These are phyloP conservation scores for Ennomos quercinarius DNA, from an alignment of 2,888 invertebrate species.

Conservation along the genomic window DNA sequence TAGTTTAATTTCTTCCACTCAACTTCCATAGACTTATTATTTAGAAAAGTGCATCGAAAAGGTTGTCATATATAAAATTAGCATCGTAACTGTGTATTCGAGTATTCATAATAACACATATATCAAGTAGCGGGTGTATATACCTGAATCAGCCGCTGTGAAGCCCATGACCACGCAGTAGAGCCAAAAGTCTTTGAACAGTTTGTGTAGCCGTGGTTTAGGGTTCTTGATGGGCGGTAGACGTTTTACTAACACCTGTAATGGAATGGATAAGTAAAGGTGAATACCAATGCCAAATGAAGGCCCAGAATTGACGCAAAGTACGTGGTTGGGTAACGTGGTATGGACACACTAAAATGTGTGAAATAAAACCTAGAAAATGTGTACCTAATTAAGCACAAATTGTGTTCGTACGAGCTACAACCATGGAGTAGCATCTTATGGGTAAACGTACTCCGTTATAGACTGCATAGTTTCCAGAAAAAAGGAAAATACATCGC, in stretches of 20 bases:
- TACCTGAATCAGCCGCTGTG: slow-evolving; percentile 92
- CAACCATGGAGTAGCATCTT: too few species aligned
- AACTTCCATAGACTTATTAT: slow-evolving; percentile 15
- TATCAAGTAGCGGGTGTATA: slow-evolving; percentile 36
- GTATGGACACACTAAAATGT: too few species aligned
- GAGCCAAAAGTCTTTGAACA: slow-evolving; percentile 99
- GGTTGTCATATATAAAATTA: slow-evolving; percentile 38
- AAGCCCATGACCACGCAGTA: slow-evolving; percentile 99
- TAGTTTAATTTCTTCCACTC: slow-evolving; percentile 10
- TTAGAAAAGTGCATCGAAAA: slow-evolving; percentile 31
- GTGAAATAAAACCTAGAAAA: too few species aligned
- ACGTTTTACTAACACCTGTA: slow-evolving; percentile 89
- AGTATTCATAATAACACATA: slow-evolving; percentile 28
- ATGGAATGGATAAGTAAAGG: not conserved
- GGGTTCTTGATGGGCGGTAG: slow-evolving; percentile 96
- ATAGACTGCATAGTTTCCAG: too few species aligned
- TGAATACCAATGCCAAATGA: too few species aligned
- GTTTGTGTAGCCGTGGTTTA: slow-evolving; percentile 95
- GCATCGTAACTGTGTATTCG: slow-evolving; percentile 27
- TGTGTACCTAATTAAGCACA: too few species aligned
- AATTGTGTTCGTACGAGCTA: too few species aligned
- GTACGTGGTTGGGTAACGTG: too few species aligned
- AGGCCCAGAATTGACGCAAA: too few species aligned
- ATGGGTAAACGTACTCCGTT: too few species aligned
- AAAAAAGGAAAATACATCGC: too few species aligned